Evolutionary conservation across 2,113 vertebrate genomes (phyloP), one percentile per base, ranked within the genome.

Genomic region (Chionomys nivalis): DNA sequence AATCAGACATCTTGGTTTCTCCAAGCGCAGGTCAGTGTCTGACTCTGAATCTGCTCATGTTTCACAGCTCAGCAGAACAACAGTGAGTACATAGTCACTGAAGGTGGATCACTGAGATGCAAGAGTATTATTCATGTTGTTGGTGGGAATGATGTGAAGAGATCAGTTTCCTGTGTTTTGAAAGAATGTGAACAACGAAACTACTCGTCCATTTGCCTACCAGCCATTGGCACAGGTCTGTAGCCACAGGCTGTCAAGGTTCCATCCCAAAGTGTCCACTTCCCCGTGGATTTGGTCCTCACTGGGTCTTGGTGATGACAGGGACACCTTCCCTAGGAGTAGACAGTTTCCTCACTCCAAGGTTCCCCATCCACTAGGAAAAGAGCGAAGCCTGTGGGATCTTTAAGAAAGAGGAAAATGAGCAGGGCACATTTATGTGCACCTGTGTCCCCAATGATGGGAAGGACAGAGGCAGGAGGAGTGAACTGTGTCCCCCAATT

Each of bases 181-280:
- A 72, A 97, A 10, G 98, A 98, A 95, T 99, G 99, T 97, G 98
- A 98, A 86, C 94, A 90, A 28, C 94, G 28, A 81, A 98, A 79
- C 44, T 97, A 98, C 75, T 97, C 96, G 0, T 99, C 99, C 6
- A 97, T 99, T 5, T 98, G 99, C 6, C 99, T 99, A 77, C 99
- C 99, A 42, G 99, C 99, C 93, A 99, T 99, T 95, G 99, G 99
- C 96, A 99, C 99, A 99, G 99, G 99, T 99, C 94, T 87, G 98
- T 66, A 11, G 70, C 94, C 83, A 89, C 63, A 82, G 92, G 47
- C 21, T 86, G 1, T 76, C 33, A 68, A 65, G 31, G 44, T 7
- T 70, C 52, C 78, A 21, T 82, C 61, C 58, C 14, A 36, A 42
- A 14, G 23, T 5, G 0, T 23, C 19, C 4, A 79, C 12, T 90